A percentile compares a stretch with the other conserved stretches of the same genome.
Evolutionary conservation across 1,140 invertebrate genomes (phyloP).

Genomic region (Whitmania pigra): DNA sequence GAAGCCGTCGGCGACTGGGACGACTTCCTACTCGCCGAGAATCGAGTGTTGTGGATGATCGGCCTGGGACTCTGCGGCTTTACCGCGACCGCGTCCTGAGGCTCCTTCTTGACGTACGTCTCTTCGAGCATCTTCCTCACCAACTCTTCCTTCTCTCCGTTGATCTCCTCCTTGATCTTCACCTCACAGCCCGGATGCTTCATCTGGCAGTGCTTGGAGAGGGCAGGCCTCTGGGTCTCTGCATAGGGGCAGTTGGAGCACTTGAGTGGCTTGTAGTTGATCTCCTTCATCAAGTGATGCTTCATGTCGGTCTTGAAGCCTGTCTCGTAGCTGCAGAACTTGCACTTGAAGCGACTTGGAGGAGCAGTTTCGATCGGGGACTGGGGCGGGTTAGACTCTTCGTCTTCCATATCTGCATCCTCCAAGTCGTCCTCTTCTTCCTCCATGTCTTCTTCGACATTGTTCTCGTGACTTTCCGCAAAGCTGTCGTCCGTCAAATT

Average conservation of each 20-base stretch:
- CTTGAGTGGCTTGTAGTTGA: conserved; percentile 18
- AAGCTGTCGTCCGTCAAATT: not conserved
- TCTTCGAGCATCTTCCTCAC: conserved; percentile 17
- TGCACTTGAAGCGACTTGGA: conserved; percentile 12
- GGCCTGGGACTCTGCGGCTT: not conserved
- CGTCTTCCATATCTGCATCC: not conserved
- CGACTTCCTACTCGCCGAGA: not conserved
- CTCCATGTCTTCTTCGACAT: not conserved
- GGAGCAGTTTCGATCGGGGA: not conserved
- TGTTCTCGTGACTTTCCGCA: not conserved
- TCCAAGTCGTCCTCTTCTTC: conserved; percentile 1
- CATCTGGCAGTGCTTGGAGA: conserved; percentile 19
- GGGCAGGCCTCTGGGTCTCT: conserved; percentile 2
- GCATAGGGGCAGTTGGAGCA: conserved; percentile 17
- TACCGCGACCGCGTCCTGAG: not conserved
- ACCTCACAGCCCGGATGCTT: conserved; percentile 17
- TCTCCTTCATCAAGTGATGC: conserved; percentile 20
- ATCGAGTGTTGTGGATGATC: not conserved
- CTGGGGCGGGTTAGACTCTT: not conserved
- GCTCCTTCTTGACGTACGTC: not conserved
- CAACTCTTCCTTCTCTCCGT: conserved; percentile 4
- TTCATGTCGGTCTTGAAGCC: conserved; percentile 16
- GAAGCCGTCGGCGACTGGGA: not conserved
- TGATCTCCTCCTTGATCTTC: conserved; percentile 2
- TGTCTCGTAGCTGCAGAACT: conserved; percentile 15